Percentiles rank a stretch among this genome's conserved stretches.
Conservation (phyloP, 2,888 invertebrate genomes). For the Maniola hyperantus region DNA sequence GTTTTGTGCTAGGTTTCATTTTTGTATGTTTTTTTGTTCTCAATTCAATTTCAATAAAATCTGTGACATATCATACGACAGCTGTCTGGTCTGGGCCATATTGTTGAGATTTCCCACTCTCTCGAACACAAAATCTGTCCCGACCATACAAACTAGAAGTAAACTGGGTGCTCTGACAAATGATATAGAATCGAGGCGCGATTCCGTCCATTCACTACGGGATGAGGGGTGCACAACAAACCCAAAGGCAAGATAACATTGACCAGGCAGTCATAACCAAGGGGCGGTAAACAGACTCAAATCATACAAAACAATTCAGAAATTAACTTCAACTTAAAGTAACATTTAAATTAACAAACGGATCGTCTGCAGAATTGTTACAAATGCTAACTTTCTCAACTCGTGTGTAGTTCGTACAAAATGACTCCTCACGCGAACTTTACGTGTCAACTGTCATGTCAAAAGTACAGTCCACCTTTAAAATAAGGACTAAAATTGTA, state of each 20-base stretch:
- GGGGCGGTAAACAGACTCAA: slow-evolving; percentile 54
- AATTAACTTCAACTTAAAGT: slow-evolving; percentile 48
- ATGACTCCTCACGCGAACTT: no score
- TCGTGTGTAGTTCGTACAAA: no score
- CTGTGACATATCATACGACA: background rate
- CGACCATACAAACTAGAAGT: slow-evolving; percentile 29
- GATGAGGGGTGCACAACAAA: slow-evolving; percentile 66
- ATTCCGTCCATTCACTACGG: slow-evolving; percentile 48
- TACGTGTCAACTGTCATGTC: no score
- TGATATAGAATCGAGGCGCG: slow-evolving; percentile 30
- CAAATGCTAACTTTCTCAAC: no score
- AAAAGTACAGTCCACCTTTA: no score
- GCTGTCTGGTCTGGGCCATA: background rate
- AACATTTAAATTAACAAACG: slow-evolving; percentile 48
- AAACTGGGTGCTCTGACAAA: slow-evolving; percentile 35
- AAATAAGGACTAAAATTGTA: no score
- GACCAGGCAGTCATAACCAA: slow-evolving; percentile 54
- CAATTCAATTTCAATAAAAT: background rate
- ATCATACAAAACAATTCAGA: slow-evolving; percentile 47
- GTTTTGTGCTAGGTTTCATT: background rate
- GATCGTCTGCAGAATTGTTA: slow-evolving; percentile 51
- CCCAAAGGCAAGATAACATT: slow-evolving; percentile 49
- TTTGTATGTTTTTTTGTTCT: background rate
- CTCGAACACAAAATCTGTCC: slow-evolving; percentile 33
- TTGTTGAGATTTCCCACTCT: slow-evolving; percentile 33